Evolutionary conservation across 2,113 vertebrate species (phyloP).

Genomic region (Eulemur rufifrons): DNA sequence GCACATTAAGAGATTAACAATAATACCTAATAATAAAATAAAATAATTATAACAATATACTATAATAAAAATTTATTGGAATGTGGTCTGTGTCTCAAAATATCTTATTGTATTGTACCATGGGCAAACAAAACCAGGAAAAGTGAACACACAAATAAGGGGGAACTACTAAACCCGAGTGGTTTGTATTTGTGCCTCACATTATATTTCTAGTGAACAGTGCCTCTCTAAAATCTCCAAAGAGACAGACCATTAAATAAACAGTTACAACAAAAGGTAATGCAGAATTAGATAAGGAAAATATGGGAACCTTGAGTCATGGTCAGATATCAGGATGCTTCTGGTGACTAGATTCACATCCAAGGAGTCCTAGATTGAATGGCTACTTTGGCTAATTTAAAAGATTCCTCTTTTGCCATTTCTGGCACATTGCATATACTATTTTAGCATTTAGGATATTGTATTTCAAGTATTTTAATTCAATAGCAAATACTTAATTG

Average conservation of each 20-base stretch:
- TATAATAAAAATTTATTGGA: neutral
- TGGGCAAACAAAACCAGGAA: neutral
- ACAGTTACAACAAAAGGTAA: neutral
- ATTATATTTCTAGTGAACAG: neutral
- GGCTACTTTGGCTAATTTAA: neutral
- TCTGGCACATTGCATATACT: neutral
- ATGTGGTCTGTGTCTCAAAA: neutral
- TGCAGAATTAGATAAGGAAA: neutral
- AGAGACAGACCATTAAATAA: neutral
- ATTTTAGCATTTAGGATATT: neutral
- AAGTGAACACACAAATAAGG: neutral
- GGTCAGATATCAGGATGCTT: neutral
- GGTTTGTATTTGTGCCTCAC: neutral
- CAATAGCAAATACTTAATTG: neutral
- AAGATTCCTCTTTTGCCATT: neutral
- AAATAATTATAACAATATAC: neutral
- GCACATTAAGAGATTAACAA: neutral
- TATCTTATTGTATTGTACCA: neutral
- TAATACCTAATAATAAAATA: neutral
- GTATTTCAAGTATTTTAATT: slow-evolving; percentile 21
- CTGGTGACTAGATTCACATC: neutral
- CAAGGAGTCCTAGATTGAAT: neutral
- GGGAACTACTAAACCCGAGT: neutral
- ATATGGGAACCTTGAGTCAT: neutral
- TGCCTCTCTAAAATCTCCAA: neutral